These are phyloP conservation scores for Sinosuthora webbiana DNA, from an alignment of 2,113 vertebrate genomes.

Conservation along the genomic window DNA sequence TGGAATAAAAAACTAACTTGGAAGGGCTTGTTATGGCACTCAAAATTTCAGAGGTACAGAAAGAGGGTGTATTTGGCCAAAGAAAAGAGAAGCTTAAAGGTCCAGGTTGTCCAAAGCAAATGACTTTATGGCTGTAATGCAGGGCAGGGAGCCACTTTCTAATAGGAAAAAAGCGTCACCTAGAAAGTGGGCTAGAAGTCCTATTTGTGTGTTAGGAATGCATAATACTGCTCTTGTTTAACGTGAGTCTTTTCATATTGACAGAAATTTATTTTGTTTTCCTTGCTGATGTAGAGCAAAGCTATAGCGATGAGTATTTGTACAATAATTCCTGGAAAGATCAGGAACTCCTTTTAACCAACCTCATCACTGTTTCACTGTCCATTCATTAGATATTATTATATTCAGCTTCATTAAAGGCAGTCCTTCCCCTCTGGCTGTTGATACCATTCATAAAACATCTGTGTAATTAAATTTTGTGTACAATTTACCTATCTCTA, in stretches of 20 bases:
- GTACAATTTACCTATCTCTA: neutral
- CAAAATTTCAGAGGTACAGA: neutral
- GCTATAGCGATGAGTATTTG: neutral
- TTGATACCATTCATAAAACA: neutral
- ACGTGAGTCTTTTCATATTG: neutral
- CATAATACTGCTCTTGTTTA: slow-evolving; percentile 43
- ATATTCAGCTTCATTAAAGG: neutral
- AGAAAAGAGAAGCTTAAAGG: neutral
- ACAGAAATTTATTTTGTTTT: neutral
- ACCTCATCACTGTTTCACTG: neutral
- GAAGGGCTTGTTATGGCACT: neutral
- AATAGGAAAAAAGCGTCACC: neutral
- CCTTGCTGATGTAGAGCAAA: neutral
- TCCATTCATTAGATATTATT: neutral
- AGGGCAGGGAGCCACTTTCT: neutral
- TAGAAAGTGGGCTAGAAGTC: slow-evolving; percentile 6
- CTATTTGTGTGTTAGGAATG: neutral
- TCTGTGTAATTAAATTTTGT: neutral
- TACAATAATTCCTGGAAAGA: neutral
- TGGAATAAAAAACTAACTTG: too few relatives aligned
- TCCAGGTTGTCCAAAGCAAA: neutral
- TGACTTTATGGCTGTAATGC: neutral
- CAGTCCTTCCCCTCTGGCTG: neutral
- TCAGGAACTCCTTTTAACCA: neutral
- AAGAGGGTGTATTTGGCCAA: neutral